These are phyloP conservation scores for Microdon myrmicae DNA, from an alignment of 2,888 invertebrate species.

Conservation along the genomic window DNA sequence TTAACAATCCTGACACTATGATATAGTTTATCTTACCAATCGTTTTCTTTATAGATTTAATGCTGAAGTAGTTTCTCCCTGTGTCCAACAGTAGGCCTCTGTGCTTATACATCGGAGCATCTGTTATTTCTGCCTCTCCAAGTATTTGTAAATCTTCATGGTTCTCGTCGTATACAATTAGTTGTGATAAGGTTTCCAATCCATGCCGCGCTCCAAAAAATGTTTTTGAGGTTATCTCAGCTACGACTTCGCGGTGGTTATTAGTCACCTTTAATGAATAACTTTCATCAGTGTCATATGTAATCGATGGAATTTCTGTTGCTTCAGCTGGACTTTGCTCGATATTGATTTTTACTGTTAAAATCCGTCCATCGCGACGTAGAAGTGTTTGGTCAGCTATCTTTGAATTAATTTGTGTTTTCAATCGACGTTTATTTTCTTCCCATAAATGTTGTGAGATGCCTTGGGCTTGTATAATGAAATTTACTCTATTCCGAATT, in stretches of 20 bases:
- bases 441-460: conserved; percentile 50
- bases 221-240: conserved; percentile 67
- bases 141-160: conserved; percentile 68
- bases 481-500: conserved; percentile 60
- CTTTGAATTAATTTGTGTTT: conserved; percentile 53
- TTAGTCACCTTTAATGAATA: conserved; percentile 61
- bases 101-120: conserved; percentile 84
- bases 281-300: conserved; percentile 68
- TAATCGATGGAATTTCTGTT: conserved; percentile 54
- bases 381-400: conserved; percentile 44
- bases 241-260: conserved; percentile 64
- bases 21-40: conserved; percentile 67
- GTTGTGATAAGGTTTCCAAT: conserved; percentile 67
- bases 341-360: conserved; percentile 60
- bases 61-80: conserved; percentile 81
- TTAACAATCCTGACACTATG: not conserved
- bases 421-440: conserved; percentile 59
- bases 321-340: conserved; percentile 25
- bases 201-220: conserved; percentile 72
- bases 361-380: conserved; percentile 59
- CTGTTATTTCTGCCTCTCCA: conserved; percentile 71
- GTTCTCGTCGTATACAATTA: conserved; percentile 55
- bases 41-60: conserved; percentile 75
- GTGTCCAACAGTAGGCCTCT: conserved; percentile 88
- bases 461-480: conserved; percentile 53